Base-by-base conservation (phyloP, 64 coral and sea anemone species). In the Platygyra sinensis region DNA sequence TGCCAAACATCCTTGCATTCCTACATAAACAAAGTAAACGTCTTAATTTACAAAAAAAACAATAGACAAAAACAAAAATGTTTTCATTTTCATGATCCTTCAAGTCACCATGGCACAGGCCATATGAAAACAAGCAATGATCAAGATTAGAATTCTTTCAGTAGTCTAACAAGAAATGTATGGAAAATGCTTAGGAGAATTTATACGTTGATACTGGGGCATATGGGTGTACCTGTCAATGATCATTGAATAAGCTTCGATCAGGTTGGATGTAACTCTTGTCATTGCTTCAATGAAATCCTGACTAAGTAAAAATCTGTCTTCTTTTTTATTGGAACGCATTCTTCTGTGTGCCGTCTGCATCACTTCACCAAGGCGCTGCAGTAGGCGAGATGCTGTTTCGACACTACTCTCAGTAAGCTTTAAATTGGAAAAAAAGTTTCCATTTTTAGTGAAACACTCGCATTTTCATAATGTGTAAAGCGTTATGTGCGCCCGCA, bases 181-280 rank as follows among this genome's bases (percentile, higher is more conserved):
- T 71, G 1, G 64, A 83, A 10, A 28, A 10, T 27, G 15, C 10
- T 12, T 16, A 57, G 54, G 54, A 57, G 54, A 57, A 57, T 57
- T 57, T 12, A 16, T 57, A 57, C 10, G 54, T 57, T 57, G 10
- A 13, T 57, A 57, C 54, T 13, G 0, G 54, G 15, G 15, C 22
- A 17, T 10, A 74, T 46, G 42, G 3, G 42, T 46, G 42, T 86
- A 91, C 80, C 80, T 91, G 71, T 63, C 3, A 19, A 30, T 15
- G 6, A 65, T 1, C 16, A 60, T 52, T 22, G 89, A 85, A 30
- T 72, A 31, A 29, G 55, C 80, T 74, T 80, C 73, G 30, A 91
- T 28, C n/a, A 91, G 72, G 32, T 86, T 86, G 2, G 89, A 83
- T 67, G 89, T 76, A 14, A 91, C 67, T 39, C 16, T 77, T 63